Evolutionary conservation across 1,140 invertebrate species (phyloP).

Genomic region (Euschistus heros): DNA sequence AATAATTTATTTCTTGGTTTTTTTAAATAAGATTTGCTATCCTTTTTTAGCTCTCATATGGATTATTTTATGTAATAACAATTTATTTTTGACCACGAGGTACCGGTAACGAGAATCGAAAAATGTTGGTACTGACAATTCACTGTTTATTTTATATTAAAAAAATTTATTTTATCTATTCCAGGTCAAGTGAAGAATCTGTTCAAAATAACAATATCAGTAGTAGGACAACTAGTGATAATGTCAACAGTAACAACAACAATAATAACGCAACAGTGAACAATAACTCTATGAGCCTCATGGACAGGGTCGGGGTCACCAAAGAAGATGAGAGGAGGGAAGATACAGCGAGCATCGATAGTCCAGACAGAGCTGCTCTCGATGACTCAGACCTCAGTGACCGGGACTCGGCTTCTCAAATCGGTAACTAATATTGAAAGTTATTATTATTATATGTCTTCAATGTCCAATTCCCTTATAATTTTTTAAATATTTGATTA

Average conservation of each 20-base stretch:
- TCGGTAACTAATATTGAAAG: slow-evolving; percentile 11
- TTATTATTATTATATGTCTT: too few species aligned
- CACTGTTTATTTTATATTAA: not conserved
- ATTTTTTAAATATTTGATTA: too few species aligned
- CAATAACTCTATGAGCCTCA: not conserved
- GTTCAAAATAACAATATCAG: slow-evolving; percentile 1
- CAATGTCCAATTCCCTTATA: too few species aligned
- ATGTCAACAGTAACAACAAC: not conserved
- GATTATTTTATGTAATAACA: too few species aligned
- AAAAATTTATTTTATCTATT: not conserved
- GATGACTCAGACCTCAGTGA: slow-evolving; percentile 40
- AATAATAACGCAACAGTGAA: slow-evolving; percentile 19
- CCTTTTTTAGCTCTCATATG: too few species aligned
- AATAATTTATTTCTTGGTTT: too few species aligned
- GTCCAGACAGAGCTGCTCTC: slow-evolving; percentile 38
- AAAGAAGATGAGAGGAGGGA: slow-evolving; percentile 13
- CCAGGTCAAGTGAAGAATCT: not conserved
- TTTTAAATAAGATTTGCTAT: too few species aligned
- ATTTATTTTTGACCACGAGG: too few species aligned
- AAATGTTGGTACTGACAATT: too few species aligned
- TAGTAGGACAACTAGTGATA: not conserved
- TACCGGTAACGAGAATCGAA: too few species aligned
- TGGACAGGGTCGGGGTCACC: not conserved
- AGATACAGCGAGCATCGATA: slow-evolving; percentile 29
- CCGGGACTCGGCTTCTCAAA: slow-evolving; percentile 28